Percentiles rank a stretch among this genome's conserved stretches.
These are phyloP conservation scores for Lymantria monacha DNA, from an alignment of 2,888 invertebrate genomes.

Conservation along the genomic window DNA sequence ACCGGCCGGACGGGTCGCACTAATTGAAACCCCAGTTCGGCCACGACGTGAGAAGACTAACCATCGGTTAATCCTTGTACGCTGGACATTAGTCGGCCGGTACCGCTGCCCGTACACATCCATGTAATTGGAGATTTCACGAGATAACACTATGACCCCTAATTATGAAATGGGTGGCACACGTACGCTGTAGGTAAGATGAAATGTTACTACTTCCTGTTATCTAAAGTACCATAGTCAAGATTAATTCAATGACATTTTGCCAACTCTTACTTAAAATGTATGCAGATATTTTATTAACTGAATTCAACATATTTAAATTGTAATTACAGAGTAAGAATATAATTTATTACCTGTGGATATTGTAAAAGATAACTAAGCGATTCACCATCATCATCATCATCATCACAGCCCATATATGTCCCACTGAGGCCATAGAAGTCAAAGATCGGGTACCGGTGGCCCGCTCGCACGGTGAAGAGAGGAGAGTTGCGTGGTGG, in stretches of 20 bases:
- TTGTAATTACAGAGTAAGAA: too few species aligned
- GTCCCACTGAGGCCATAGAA: too few species aligned
- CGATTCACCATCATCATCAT: too few species aligned
- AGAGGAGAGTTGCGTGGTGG: too few species aligned
- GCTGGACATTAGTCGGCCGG: constrained; percentile 35
- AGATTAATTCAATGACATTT: constrained; percentile 15
- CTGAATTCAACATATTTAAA: background rate
- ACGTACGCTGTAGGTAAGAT: constrained; percentile 34
- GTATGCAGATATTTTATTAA: constrained; percentile 9
- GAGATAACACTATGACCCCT: constrained; percentile 74
- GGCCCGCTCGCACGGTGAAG: too few species aligned
- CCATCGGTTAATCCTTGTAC: constrained; percentile 64
- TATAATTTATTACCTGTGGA: too few species aligned
- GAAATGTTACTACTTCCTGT: constrained; percentile 27
- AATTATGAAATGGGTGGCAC: constrained; percentile 58
- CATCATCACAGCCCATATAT: too few species aligned
- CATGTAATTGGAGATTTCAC: constrained; percentile 77
- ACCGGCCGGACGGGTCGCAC: constrained; percentile 41
- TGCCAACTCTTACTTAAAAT: background rate
- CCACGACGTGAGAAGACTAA: constrained; percentile 76
- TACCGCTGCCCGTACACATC: constrained; percentile 40
- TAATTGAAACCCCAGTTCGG: constrained; percentile 70
- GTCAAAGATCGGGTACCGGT: too few species aligned
- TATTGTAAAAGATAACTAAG: too few species aligned
- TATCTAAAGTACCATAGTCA: constrained; percentile 25